Percentiles rank a stretch among this genome's conserved stretches.
These are phyloP conservation scores for Drosophila maculinotata DNA, from an alignment of 2,888 invertebrate genomes.

Conservation along the genomic window DNA sequence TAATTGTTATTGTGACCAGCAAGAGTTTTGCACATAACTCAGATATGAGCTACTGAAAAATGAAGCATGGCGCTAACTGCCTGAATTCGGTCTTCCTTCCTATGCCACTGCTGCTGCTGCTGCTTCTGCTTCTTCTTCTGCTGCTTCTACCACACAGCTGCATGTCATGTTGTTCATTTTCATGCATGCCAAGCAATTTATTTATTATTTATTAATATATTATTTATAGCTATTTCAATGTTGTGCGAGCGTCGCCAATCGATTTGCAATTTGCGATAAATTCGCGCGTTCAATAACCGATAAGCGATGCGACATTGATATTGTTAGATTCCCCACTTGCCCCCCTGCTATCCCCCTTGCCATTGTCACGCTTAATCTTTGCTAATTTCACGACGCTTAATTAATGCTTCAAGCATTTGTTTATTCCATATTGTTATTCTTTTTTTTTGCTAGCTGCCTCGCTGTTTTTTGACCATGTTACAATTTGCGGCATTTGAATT, in stretches of 20 bases:
- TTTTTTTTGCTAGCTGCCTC: slow-evolving; percentile 17
- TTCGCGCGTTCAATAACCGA: slow-evolving; percentile 64
- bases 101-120: no score
- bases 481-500: slow-evolving; percentile 50
- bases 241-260: slow-evolving; percentile 66
- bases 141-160: slow-evolving; percentile 21
- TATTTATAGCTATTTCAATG: slow-evolving; percentile 34
- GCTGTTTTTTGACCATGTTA: slow-evolving; percentile 50
- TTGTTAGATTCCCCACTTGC: slow-evolving; percentile 12
- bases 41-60: slow-evolving; percentile 33
- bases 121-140: slow-evolving; percentile 21
- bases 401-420: slow-evolving; percentile 47
- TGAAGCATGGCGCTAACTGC: slow-evolving; percentile 35
- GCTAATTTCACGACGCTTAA: slow-evolving; percentile 52
- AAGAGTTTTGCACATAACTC: no score
- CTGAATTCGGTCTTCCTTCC: no score
- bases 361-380: slow-evolving; percentile 21
- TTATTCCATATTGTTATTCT: slow-evolving; percentile 29
- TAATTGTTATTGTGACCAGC: slow-evolving; percentile 34
- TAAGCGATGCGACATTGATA: slow-evolving; percentile 65
- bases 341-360: neutral
- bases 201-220: slow-evolving; percentile 65
- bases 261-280: slow-evolving; percentile 58
- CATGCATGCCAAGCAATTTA: slow-evolving; percentile 58
- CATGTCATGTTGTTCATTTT: slow-evolving; percentile 40